Evolutionary conservation across 2,113 vertebrate genomes (phyloP), one percentile per base, ranked within the genome.

Genomic region (Anseranas semipalmata): DNA sequence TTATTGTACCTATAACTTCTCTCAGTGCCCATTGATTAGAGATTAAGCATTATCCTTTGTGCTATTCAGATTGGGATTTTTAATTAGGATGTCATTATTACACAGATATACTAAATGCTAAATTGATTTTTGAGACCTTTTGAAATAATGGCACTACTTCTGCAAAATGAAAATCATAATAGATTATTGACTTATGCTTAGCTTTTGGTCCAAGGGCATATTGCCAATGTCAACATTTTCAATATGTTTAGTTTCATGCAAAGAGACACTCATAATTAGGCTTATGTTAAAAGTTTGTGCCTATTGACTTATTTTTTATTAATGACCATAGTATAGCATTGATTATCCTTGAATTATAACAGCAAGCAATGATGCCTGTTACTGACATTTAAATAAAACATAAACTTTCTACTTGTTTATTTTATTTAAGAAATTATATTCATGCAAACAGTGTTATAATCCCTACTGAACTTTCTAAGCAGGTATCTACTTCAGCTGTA

Each of bases 111-210:
- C 97, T 96, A 98, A 98, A 98, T 94, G 97, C 97, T 97, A 87
- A 95, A 98, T 98, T 98, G 98, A 98, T 99, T 98, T 98, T 74
- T 93, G 77, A 97, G 97, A 96, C 97, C 97, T 98, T 98, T 98
- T 98, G 97, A 98, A 98, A 98, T 98, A 97, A 98, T 98, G 97
- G 97, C 87, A 72, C 87, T 96, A 92, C 96, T 97, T 98, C 96
- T 97, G 97, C 96, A 98, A 98, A 98, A 98, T 98, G 98, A 98
- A 98, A 99, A 99, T 98, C 98, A 99, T 99, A 98, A 99, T 98
- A 98, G 98, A 98, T 98, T 98, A 98, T 98, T 98, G 98, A 98
- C 97, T 97, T 97, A 96, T 89, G 87, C 83, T 91, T 95, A 96
- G 95, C 97, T 96, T 97, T 96, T 96, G 89, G 97, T 97, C 96